Percentiles rank a stretch among this genome's conserved stretches.
These are phyloP conservation scores for Megaptera novaeangliae DNA, from an alignment of 2,113 vertebrate species.

Conservation along the genomic window DNA sequence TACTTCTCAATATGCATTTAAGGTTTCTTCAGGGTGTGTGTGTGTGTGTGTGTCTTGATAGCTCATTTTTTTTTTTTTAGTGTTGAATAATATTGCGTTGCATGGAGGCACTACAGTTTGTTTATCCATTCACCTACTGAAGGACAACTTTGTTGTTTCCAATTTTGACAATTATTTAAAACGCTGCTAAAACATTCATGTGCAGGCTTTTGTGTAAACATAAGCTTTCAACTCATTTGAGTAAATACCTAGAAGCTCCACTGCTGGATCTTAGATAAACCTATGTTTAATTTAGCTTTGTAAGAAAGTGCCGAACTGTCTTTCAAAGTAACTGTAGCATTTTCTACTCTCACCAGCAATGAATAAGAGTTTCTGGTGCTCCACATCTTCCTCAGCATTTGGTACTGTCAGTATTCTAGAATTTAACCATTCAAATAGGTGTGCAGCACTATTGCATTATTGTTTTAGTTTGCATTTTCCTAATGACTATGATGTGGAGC, in stretches of 20 bases:
- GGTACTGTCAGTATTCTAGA: not conserved
- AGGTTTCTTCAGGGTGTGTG: not conserved
- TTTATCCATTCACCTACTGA: not conserved
- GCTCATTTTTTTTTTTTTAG: not conserved
- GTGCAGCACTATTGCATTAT: not conserved
- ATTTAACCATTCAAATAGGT: not conserved
- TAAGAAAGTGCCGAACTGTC: not conserved
- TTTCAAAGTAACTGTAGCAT: not conserved
- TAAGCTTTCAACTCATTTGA: not conserved
- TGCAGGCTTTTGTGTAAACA: not conserved
- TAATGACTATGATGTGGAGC: not conserved
- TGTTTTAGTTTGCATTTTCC: not conserved
- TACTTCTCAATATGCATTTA: not conserved
- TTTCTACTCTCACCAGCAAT: not conserved
- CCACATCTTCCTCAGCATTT: not conserved
- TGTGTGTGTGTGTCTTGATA: not conserved
- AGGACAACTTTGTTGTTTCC: not conserved
- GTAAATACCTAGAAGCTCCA: not conserved
- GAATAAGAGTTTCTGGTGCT: not conserved
- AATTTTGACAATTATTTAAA: not conserved
- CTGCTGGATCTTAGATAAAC: not conserved
- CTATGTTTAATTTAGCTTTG: not conserved
- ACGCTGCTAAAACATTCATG: not conserved
- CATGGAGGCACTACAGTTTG: not conserved
- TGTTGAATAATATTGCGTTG: not conserved